A percentile compares a stretch with the other conserved stretches of the same genome.
phyloP scores from a whole-genome alignment of 1,140 invertebrate genomes.

The Colletes gigas region DNA sequence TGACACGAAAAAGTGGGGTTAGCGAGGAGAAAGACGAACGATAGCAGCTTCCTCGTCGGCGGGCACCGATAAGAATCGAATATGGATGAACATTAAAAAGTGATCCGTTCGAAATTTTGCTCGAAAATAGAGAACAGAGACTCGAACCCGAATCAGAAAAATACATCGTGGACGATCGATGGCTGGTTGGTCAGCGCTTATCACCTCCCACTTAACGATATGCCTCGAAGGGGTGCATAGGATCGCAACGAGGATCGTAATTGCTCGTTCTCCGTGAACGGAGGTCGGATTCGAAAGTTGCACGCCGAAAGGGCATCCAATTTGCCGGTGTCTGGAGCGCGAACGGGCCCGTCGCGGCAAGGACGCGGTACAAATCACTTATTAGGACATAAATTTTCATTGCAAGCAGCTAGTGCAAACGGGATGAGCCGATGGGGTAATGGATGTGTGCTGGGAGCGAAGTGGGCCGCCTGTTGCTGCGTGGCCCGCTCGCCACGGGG shows the following conservation, averaged over 20 bases:
- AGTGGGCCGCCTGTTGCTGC: conserved; percentile 78
- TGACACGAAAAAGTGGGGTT: too few relatives aligned
- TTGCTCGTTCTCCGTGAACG: background rate
- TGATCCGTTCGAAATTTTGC: too few relatives aligned
- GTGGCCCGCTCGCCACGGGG: conserved; percentile 69
- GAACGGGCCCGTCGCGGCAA: background rate
- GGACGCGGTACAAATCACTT: conserved; percentile 64
- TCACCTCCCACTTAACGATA: background rate
- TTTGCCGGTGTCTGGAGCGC: background rate
- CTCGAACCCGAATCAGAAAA: background rate
- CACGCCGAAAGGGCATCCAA: background rate
- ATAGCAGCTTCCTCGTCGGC: too few relatives aligned
- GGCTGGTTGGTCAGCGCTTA: background rate
- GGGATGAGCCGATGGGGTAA: conserved; percentile 72
- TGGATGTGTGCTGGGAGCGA: conserved; percentile 71
- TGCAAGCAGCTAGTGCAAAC: conserved; percentile 64
- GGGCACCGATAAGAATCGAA: too few relatives aligned
- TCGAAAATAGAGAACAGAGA: too few relatives aligned
- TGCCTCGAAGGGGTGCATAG: background rate
- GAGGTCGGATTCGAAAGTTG: background rate
- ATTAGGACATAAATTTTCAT: conserved; percentile 77
- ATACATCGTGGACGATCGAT: background rate
- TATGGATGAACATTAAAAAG: too few relatives aligned
- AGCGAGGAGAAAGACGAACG: too few relatives aligned
- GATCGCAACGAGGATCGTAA: background rate